Percentiles rank a stretch among this genome's conserved stretches.
Conservation (phyloP, 2,888 invertebrate genomes). For the Diaphora mendica region DNA sequence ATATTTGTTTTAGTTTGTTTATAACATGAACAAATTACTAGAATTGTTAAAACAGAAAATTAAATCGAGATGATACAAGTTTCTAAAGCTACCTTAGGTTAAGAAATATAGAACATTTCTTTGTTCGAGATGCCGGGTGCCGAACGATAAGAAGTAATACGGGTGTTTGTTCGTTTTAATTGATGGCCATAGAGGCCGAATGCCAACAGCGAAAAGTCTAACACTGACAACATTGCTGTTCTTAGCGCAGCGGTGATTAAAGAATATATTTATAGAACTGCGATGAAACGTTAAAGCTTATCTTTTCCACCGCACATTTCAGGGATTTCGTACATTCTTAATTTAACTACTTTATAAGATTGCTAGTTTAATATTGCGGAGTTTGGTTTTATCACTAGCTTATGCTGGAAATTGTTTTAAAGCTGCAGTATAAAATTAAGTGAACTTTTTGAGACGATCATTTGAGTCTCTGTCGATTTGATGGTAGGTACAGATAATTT, state of each 20-base stretch:
- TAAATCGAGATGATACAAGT: not conserved
- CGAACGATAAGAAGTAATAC: conserved; percentile 49
- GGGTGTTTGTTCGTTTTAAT: conserved; percentile 50
- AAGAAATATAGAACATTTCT: conserved; percentile 38
- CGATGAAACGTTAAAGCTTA: conserved; percentile 35
- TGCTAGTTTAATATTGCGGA: conserved; percentile 10
- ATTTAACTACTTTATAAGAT: conserved; percentile 4
- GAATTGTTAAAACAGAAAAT: not conserved
- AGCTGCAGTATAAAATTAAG: conserved; percentile 3
- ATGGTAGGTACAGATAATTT: no score
- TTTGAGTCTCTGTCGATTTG: not conserved
- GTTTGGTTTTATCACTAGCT: conserved; percentile 7
- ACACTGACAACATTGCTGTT: not conserved
- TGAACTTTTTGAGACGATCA: not conserved
- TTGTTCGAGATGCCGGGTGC: conserved; percentile 42
- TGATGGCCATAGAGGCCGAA: conserved; percentile 40
- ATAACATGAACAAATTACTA: not conserved
- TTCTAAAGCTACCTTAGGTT: conserved; percentile 19
- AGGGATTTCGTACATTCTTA: conserved; percentile 6
- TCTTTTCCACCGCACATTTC: conserved; percentile 34
- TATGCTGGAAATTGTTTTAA: conserved; percentile 13
- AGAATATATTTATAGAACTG: conserved; percentile 40
- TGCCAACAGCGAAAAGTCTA: conserved; percentile 25
- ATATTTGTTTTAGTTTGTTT: no score
- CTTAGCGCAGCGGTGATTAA: conserved; percentile 31